Conservation (phyloP, 2,888 invertebrate species). For the Athrips mouffetella region DNA sequence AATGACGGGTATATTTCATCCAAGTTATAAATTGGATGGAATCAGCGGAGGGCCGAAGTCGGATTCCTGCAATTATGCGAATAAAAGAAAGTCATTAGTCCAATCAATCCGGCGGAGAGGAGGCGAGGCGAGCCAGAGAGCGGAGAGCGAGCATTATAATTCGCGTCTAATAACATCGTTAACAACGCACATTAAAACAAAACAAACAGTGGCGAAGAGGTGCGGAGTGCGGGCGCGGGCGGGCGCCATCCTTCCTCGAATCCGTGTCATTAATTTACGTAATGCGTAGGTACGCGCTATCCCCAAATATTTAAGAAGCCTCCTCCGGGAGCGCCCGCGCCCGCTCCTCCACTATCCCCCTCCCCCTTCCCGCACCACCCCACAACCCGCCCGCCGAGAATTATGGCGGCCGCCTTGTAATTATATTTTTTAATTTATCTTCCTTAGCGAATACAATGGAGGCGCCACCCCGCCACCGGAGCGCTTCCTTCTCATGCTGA, state of each 20-base stretch:
- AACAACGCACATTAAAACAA: slow-evolving; percentile 77
- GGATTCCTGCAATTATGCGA: slow-evolving; percentile 67
- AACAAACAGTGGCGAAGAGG: slow-evolving; percentile 65
- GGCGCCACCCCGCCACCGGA: slow-evolving; percentile 77
- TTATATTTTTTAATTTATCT: slow-evolving; percentile 86
- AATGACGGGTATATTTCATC: slow-evolving; percentile 53
- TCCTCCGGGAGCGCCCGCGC: slow-evolving; percentile 76
- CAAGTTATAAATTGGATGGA: slow-evolving; percentile 49
- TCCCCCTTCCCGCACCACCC: slow-evolving; percentile 44
- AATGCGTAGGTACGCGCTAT: slow-evolving; percentile 79
- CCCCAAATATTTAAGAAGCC: slow-evolving; percentile 80
- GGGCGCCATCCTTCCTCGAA: slow-evolving; percentile 78
- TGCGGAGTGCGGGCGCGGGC: slow-evolving; percentile 51
- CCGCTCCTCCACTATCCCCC: slow-evolving; percentile 72
- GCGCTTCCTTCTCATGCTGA: slow-evolving; percentile 78
- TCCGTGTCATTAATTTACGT: slow-evolving; percentile 80
- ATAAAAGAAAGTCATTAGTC: slow-evolving; percentile 71
- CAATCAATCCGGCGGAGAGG: slow-evolving; percentile 52
- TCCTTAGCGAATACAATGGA: slow-evolving; percentile 81
- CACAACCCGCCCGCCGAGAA: slow-evolving; percentile 72
- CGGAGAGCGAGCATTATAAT: slow-evolving; percentile 58
- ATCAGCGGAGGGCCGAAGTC: slow-evolving; percentile 52
- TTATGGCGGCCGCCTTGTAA: slow-evolving; percentile 82
- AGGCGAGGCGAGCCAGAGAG: slow-evolving; percentile 30
- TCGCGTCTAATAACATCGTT: slow-evolving; percentile 75